Conservation (phyloP, 2,113 vertebrate genomes). For the Cephalopholis sonnerati region DNA sequence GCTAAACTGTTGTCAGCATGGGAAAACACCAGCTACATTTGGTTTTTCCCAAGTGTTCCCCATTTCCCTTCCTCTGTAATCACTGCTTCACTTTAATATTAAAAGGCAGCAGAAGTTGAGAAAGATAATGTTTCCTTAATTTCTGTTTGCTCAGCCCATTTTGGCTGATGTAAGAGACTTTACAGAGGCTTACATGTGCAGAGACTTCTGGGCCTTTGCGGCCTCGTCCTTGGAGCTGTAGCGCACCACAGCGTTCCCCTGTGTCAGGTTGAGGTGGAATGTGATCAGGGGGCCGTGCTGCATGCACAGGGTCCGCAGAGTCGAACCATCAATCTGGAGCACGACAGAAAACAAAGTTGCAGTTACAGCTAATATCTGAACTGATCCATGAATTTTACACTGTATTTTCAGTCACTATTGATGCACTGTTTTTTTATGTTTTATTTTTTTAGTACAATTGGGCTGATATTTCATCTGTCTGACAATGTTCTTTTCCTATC, state of each 20-base stretch:
- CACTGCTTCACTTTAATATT: background rate
- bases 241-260: constrained; percentile 98
- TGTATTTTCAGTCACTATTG: background rate
- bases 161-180: background rate
- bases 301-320: constrained; percentile 97
- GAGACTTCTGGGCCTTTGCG: constrained; percentile 98
- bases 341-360: background rate
- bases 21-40: constrained; percentile 18
- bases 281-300: constrained; percentile 98
- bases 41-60: background rate
- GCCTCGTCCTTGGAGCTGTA: constrained; percentile 99
- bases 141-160: background rate
- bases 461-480: background rate
- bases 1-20: background rate
- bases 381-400: background rate
- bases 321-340: constrained; percentile 97
- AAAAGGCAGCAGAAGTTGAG: background rate
- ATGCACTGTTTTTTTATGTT: background rate
- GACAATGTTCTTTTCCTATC: background rate
- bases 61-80: background rate
- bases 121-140: background rate
- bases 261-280: constrained; percentile 99
- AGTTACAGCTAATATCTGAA: background rate
- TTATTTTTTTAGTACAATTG: background rate
- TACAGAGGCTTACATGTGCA: constrained; percentile 92